Conservation (phyloP, 2,113 vertebrate species). For the Rhizomys pruinosus region DNA sequence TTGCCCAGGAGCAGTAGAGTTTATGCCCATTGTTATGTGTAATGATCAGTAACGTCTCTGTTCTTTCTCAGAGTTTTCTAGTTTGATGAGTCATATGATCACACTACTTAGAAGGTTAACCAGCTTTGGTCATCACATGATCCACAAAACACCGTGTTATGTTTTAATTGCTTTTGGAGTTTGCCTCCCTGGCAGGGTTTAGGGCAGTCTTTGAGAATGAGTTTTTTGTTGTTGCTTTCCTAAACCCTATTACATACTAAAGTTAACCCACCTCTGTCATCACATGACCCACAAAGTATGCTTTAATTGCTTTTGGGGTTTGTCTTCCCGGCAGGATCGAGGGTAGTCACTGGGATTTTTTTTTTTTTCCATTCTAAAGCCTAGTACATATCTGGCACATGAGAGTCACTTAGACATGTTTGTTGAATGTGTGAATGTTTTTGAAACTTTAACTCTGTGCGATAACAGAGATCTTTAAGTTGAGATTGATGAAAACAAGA, state of each 20-base stretch:
- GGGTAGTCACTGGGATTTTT: not conserved
- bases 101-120: not conserved
- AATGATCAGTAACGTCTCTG: not conserved
- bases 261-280: not conserved
- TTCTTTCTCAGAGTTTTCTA: not conserved
- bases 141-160: not conserved
- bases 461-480: not conserved
- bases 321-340: constrained; percentile 26
- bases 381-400: not conserved
- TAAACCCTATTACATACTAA: not conserved
- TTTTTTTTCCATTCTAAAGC: not conserved
- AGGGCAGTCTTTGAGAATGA: not conserved
- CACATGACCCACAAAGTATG: no score
- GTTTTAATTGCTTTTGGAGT: constrained; percentile 23
- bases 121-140: not conserved
- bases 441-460: constrained; percentile 32
- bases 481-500: constrained; percentile 36
- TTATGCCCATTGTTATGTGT: not conserved
- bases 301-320: constrained; percentile 20
- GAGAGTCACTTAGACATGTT: not conserved
- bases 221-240: not conserved
- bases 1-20: not conserved
- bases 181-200: constrained; percentile 2
- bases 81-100: constrained; percentile 12
- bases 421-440: not conserved